Evolutionary conservation across 2,113 vertebrate species (phyloP).

Genomic region (Malurus alboscapulatus): DNA sequence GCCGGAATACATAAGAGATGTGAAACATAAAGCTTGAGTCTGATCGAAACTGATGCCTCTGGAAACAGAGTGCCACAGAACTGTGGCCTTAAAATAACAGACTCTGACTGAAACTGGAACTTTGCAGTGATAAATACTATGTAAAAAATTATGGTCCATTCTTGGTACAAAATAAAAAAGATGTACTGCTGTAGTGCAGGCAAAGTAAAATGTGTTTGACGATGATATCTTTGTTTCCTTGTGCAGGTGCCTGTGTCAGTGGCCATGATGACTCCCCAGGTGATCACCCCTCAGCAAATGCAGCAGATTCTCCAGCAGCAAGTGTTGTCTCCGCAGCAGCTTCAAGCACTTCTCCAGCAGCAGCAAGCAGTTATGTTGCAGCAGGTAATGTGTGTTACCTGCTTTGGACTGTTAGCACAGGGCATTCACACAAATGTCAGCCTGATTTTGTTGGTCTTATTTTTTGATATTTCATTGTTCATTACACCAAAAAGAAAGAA

Average conservation of each 20-base stretch:
- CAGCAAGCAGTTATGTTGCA: constrained; percentile 99
- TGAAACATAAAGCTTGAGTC: constrained; percentile 28
- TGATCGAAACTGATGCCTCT: constrained; percentile 55
- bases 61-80: constrained; percentile 46
- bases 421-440: neutral
- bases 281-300: constrained; percentile 99
- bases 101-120: constrained; percentile 45
- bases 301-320: constrained; percentile 99
- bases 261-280: constrained; percentile 99
- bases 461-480: neutral
- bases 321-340: constrained; percentile 97
- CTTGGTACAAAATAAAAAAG: constrained; percentile 34
- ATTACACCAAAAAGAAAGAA: neutral
- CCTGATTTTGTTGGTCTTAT: neutral
- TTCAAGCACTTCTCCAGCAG: constrained; percentile 97
- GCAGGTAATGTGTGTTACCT: constrained; percentile 87
- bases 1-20: constrained; percentile 27
- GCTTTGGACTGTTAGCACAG: constrained; percentile 73
- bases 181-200: neutral
- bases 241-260: constrained; percentile 95
- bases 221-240: constrained; percentile 27
- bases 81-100: constrained; percentile 52
- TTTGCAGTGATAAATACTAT: constrained; percentile 50
- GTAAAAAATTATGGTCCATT: constrained; percentile 23
- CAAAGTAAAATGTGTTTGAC: neutral